A percentile compares a stretch with the other conserved stretches of the same genome.
phyloP scores from a whole-genome alignment of 2,888 invertebrate genomes.

The Cataglyphis livida region DNA sequence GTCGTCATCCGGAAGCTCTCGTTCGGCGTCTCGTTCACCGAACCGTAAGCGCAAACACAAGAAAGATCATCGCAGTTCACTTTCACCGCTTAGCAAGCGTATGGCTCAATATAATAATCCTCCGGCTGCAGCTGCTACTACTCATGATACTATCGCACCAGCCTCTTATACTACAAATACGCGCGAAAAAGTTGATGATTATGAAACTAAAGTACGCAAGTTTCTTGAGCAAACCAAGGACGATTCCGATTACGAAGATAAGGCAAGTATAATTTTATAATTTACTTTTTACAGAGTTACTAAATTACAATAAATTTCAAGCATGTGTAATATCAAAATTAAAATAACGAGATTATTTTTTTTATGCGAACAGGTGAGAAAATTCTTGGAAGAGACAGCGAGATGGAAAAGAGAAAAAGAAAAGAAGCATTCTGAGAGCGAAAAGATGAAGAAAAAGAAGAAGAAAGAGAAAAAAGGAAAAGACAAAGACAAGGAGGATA shows the following conservation, averaged over 20 bases:
- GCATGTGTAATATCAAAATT: neutral
- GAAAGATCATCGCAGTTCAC: conserved; percentile 90
- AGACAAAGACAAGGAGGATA: conserved; percentile 89
- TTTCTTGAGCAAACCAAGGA: conserved; percentile 93
- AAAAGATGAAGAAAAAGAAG: conserved; percentile 90
- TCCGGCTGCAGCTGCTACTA: conserved; percentile 86
- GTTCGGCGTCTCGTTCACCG: conserved; percentile 83
- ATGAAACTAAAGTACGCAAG: conserved; percentile 90
- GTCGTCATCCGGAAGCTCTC: conserved; percentile 85
- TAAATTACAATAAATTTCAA: neutral
- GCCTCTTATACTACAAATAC: conserved; percentile 85
- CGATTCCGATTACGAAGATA: conserved; percentile 94
- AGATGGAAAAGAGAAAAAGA: conserved; percentile 92
- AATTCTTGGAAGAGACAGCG: conserved; percentile 93
- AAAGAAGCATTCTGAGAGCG: conserved; percentile 90
- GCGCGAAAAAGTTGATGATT: conserved; percentile 86
- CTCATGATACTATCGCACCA: conserved; percentile 86
- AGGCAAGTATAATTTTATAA: conserved; percentile 81
- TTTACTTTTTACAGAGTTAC: neutral
- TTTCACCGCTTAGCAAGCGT: conserved; percentile 93
- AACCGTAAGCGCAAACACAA: conserved; percentile 79
- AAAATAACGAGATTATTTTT: neutral
- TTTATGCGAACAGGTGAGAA: conserved; percentile 88
- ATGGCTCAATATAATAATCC: conserved; percentile 93
- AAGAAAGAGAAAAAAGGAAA: conserved; percentile 91